phyloP scores from a whole-genome alignment of 2,113 vertebrate genomes.

The Gallinago jamesoni region DNA sequence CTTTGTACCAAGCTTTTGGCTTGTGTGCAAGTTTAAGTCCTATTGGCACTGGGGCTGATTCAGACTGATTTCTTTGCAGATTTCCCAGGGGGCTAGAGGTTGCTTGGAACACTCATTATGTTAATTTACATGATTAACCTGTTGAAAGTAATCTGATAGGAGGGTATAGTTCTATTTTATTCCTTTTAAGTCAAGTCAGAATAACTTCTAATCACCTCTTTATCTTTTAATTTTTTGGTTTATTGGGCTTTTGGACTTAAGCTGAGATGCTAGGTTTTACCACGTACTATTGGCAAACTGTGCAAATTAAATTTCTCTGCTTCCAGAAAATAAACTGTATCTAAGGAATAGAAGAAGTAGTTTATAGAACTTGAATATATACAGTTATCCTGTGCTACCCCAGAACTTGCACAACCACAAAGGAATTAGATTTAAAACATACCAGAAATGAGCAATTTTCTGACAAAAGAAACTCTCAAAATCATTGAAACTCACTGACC shows the following conservation, averaged over 20 bases:
- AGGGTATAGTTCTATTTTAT: neutral
- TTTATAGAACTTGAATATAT: neutral
- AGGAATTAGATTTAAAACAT: neutral
- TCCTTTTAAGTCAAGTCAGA: conserved; percentile 13
- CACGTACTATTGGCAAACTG: neutral
- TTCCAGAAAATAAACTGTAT: neutral
- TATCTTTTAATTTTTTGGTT: neutral
- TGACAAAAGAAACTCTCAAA: neutral
- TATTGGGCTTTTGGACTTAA: neutral
- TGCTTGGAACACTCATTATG: neutral
- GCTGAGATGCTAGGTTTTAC: neutral
- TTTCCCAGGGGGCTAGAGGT: neutral
- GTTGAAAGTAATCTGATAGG: conserved; percentile 34
- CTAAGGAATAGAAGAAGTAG: neutral
- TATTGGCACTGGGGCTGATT: neutral
- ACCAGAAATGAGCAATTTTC: neutral
- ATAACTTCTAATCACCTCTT: conserved; percentile 1
- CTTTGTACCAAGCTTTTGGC: conserved; percentile 4
- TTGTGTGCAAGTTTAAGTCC: neutral
- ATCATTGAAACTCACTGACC: neutral
- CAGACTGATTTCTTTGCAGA: neutral
- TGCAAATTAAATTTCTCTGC: neutral
- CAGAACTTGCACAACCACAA: neutral
- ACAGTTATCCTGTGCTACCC: neutral
- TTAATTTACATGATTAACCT: conserved; percentile 23